These are phyloP conservation scores for Anguilla rostrata DNA, from an alignment of 2,113 vertebrate species.

Conservation along the genomic window DNA sequence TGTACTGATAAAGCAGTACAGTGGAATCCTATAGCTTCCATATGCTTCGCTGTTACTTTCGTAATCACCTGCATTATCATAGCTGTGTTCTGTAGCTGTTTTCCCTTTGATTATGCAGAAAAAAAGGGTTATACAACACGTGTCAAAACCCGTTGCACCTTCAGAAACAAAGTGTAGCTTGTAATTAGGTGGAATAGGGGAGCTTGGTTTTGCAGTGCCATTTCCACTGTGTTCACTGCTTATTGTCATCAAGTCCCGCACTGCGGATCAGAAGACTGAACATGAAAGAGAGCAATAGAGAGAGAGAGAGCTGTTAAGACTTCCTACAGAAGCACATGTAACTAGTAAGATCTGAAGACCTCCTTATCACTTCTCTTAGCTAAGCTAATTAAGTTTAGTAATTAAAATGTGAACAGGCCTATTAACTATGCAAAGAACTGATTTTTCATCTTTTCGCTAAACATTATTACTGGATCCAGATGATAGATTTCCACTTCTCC, in stretches of 20 bases:
- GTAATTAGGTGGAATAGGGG: neutral
- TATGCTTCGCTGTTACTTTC: neutral
- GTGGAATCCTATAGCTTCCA: neutral
- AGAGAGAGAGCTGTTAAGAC: neutral
- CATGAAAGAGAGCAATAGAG: neutral
- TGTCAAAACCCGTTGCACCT: neutral
- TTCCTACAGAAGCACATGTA: conserved; percentile 3
- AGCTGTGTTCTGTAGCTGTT: neutral
- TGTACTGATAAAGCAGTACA: neutral
- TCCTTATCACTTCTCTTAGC: conserved; percentile 39
- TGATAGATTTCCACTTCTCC: conserved; percentile 43
- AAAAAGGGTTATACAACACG: neutral
- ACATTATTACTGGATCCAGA: conserved; percentile 47
- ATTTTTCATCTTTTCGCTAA: conserved; percentile 52
- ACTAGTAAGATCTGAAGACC: neutral
- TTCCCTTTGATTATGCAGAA: neutral
- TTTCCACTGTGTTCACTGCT: conserved; percentile 34
- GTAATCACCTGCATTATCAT: neutral
- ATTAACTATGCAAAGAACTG: conserved; percentile 53
- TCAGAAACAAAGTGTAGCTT: neutral
- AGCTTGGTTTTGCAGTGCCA: neutral
- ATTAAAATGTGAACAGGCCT: conserved; percentile 60
- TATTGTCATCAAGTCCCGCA: conserved; percentile 35
- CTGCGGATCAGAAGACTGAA: conserved; percentile 23
- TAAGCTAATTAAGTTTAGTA: conserved; percentile 61